Conservation (phyloP, 2,888 invertebrate species). For the Drosophila rellima region DNA sequence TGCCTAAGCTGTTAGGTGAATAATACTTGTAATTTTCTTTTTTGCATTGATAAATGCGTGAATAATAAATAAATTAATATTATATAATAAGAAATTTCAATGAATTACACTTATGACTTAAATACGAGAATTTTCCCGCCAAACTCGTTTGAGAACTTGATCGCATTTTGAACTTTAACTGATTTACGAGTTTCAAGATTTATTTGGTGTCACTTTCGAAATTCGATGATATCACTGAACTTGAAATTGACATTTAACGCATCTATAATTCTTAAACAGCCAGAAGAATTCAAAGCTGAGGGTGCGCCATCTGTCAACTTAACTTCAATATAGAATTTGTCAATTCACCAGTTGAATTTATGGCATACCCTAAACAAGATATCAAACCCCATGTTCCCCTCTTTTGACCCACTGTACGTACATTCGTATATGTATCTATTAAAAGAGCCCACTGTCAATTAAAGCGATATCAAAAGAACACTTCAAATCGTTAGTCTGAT, state of each 20-base stretch:
- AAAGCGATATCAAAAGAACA: slow-evolving; percentile 33
- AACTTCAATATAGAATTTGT: slow-evolving; percentile 30
- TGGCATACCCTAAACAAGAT: slow-evolving; percentile 25
- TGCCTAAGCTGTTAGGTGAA: slow-evolving; percentile 5
- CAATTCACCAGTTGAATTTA: slow-evolving; percentile 33
- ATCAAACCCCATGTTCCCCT: slow-evolving; percentile 14
- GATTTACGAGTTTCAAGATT: slow-evolving; percentile 16
- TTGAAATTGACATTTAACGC: slow-evolving; percentile 9
- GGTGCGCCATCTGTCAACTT: slow-evolving; percentile 25
- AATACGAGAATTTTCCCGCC: slow-evolving; percentile 7
- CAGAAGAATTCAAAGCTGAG: background rate
- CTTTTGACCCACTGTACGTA: background rate
- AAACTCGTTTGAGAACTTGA: slow-evolving; percentile 11
- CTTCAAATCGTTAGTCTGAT: slow-evolving; percentile 43
- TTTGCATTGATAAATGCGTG: background rate
- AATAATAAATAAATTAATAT: background rate
- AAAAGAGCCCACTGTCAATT: slow-evolving; percentile 43
- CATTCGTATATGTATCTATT: slow-evolving; percentile 24
- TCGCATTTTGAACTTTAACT: background rate
- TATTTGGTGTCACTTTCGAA: background rate
- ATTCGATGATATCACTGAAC: slow-evolving; percentile 17
- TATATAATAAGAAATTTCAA: background rate
- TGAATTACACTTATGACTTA: background rate
- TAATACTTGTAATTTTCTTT: slow-evolving; percentile 10
- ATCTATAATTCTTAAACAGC: background rate